phyloP scores from a whole-genome alignment of 2,888 invertebrate species.

The Acanthosepion lycidas region DNA sequence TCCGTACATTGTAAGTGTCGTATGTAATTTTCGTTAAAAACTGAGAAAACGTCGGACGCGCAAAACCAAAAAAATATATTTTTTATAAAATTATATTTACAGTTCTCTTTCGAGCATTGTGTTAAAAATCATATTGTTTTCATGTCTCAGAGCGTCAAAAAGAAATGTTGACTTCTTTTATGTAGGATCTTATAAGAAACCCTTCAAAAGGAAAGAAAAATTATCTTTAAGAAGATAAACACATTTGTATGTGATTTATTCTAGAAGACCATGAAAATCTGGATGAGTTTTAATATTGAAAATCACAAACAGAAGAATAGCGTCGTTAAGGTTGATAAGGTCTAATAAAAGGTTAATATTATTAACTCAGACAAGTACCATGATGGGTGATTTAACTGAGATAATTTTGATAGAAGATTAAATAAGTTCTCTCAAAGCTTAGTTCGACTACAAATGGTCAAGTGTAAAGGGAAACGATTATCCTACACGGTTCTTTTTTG shows the following conservation, averaged over 20 bases:
- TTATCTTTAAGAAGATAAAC: background rate
- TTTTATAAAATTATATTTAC: background rate
- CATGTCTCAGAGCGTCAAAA: background rate
- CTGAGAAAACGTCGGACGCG: background rate
- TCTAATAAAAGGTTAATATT: no score
- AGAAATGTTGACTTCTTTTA: background rate
- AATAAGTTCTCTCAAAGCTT: no score
- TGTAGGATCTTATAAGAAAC: background rate
- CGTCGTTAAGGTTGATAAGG: no score
- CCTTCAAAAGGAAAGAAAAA: background rate
- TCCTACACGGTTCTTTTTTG: no score
- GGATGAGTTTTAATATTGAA: background rate
- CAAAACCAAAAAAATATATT: background rate
- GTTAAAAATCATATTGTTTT: background rate
- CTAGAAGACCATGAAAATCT: background rate
- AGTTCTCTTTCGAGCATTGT: background rate
- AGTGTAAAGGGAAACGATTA: no score
- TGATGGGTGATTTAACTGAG: no score
- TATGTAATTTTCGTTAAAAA: background rate
- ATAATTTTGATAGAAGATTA: no score
- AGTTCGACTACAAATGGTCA: no score
- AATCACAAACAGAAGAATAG: background rate
- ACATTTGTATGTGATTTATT: background rate
- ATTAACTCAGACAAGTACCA: no score
- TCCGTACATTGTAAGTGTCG: background rate